phyloP scores from a whole-genome alignment of 2,113 vertebrate genomes.

The Copsychus sechellarum region DNA sequence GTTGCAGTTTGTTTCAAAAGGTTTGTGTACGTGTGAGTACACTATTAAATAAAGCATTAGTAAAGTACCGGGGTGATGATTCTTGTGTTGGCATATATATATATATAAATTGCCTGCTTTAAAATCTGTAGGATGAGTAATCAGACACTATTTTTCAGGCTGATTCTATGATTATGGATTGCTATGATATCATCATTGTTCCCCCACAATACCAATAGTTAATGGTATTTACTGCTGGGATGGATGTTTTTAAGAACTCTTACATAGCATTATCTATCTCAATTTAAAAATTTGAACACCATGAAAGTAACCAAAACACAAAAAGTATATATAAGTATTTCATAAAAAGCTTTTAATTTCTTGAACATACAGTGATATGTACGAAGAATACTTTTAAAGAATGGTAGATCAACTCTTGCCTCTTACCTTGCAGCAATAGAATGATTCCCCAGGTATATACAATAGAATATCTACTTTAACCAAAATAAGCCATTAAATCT shows the following conservation, averaged over 20 bases:
- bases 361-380: background rate
- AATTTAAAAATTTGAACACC: background rate
- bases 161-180: background rate
- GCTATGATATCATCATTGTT: background rate
- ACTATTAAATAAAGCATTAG: background rate
- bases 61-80: background rate
- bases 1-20: background rate
- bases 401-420: background rate
- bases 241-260: background rate
- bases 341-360: background rate
- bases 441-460: background rate
- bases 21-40: background rate
- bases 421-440: background rate
- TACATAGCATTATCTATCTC: background rate
- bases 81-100: background rate
- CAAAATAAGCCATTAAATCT: conserved; percentile 22
- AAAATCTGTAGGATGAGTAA: background rate
- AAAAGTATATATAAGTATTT: background rate
- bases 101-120: background rate
- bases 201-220: background rate
- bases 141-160: background rate
- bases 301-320: background rate
- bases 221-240: background rate
- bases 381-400: background rate
- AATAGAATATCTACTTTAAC: background rate